phyloP scores from a whole-genome alignment of 2,113 vertebrate genomes.

The Aspidoscelis tigris region DNA sequence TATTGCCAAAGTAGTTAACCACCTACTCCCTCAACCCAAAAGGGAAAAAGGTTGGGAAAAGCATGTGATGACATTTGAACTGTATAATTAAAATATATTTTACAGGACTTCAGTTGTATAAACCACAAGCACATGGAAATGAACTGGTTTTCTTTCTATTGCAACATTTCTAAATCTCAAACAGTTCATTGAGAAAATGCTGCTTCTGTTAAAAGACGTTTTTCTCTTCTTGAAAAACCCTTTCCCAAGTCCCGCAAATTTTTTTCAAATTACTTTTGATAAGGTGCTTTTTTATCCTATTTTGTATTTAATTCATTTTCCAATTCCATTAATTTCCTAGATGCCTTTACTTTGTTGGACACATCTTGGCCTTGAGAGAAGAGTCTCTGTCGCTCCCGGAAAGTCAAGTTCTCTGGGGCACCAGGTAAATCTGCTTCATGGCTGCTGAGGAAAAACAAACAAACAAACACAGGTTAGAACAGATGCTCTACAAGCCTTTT shows the following conservation, averaged over 20 bases:
- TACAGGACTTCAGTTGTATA: constrained; percentile 86
- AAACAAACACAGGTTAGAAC: neutral
- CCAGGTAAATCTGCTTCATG: constrained; percentile 87
- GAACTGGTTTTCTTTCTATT: constrained; percentile 74
- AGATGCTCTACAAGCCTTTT: neutral
- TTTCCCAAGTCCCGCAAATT: constrained; percentile 51
- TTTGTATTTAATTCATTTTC: constrained; percentile 98
- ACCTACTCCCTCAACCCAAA: constrained; percentile 45
- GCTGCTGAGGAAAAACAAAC: constrained; percentile 63
- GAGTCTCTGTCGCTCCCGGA: constrained; percentile 96
- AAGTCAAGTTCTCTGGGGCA: constrained; percentile 92
- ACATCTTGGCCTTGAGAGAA: constrained; percentile 98
- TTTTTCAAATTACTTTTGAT: constrained; percentile 53
- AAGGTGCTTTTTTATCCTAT: constrained; percentile 71
- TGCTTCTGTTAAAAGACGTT: constrained; percentile 68
- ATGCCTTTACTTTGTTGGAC: constrained; percentile 97
- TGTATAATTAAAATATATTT: constrained; percentile 80
- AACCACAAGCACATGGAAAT: constrained; percentile 78
- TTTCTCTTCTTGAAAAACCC: constrained; percentile 61
- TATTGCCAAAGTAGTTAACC: constrained; percentile 63
- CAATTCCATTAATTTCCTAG: constrained; percentile 95
- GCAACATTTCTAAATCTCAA: constrained; percentile 76
- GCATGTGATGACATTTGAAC: constrained; percentile 77
- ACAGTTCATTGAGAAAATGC: constrained; percentile 74
- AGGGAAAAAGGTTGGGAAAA: constrained; percentile 72